phyloP scores from a whole-genome alignment of 2,888 invertebrate species.

The Polydrusus pterygomalis region DNA sequence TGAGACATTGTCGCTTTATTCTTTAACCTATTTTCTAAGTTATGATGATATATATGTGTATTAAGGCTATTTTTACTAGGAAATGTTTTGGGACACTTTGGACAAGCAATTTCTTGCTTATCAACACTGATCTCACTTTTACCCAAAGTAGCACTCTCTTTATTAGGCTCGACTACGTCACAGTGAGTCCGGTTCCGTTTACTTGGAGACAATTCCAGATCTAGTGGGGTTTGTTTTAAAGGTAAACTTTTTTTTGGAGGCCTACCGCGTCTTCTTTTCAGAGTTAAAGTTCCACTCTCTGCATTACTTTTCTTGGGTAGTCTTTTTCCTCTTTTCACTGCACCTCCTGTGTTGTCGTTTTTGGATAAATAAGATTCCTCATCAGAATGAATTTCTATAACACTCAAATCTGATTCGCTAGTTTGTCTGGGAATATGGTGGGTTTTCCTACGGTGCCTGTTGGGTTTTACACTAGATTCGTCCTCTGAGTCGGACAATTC shows the following conservation, averaged over 20 bases:
- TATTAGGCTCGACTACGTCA: neutral
- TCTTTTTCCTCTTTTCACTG: constrained; percentile 2
- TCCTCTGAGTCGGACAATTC: constrained; percentile 69
- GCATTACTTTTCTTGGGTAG: neutral
- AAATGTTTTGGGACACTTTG: constrained; percentile 68
- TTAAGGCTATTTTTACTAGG: constrained; percentile 68
- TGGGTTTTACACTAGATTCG: constrained; percentile 59
- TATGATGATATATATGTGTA: constrained; percentile 69
- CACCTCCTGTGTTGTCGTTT: constrained; percentile 24
- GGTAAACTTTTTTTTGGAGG: constrained; percentile 57
- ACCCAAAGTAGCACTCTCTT: constrained; percentile 1
- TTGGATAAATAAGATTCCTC: constrained; percentile 55
- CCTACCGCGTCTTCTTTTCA: constrained; percentile 59
- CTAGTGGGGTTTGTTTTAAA: constrained; percentile 57
- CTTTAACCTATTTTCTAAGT: constrained; percentile 61
- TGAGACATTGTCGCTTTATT: constrained; percentile 48
- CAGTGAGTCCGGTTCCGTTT: constrained; percentile 27
- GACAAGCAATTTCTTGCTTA: constrained; percentile 64
- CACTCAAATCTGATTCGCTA: constrained; percentile 56
- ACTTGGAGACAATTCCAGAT: constrained; percentile 56
- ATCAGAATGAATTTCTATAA: constrained; percentile 62
- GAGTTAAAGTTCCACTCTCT: neutral
- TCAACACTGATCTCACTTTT: constrained; percentile 15
- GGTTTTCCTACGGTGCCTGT: constrained; percentile 50
- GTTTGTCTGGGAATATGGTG: constrained; percentile 42